phyloP scores from a whole-genome alignment of 2,888 invertebrate species.

The Gryllus longicercus region DNA sequence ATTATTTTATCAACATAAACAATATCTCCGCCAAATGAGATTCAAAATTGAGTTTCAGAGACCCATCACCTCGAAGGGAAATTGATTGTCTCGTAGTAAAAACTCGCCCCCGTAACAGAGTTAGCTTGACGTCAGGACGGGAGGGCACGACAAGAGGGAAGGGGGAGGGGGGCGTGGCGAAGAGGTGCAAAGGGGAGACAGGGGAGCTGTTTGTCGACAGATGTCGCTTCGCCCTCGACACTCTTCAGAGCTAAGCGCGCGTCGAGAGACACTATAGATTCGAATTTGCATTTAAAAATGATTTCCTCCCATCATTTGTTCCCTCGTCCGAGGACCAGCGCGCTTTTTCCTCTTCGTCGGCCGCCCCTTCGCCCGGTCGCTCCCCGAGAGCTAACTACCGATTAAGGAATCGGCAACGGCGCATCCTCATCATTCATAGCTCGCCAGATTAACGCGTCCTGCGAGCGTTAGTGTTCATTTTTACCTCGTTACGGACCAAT shows the following conservation, averaged over 20 bases:
- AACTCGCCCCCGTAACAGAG: slow-evolving; percentile 8
- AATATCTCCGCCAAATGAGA: slow-evolving; percentile 37
- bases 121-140: not conserved
- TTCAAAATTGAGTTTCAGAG: slow-evolving; percentile 36
- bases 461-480: slow-evolving; percentile 21
- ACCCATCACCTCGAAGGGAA: slow-evolving; percentile 36
- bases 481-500: slow-evolving; percentile 24
- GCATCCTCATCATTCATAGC: slow-evolving; percentile 4
- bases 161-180: not conserved
- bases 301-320: slow-evolving; percentile 26
- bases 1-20: slow-evolving; percentile 37
- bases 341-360: not conserved
- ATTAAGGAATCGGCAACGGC: slow-evolving; percentile 1
- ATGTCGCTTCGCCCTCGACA: not conserved
- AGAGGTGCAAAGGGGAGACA: not conserved
- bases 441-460: slow-evolving; percentile 1
- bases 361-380: not conserved
- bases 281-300: slow-evolving; percentile 26
- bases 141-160: not conserved
- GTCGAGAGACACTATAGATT: slow-evolving; percentile 4
- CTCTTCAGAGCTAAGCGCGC: not conserved
- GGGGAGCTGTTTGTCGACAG: slow-evolving; percentile 7
- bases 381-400: not conserved
- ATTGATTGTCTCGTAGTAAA: slow-evolving; percentile 33
- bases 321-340: not conserved